phyloP scores from a whole-genome alignment of 2,888 invertebrate genomes.

The Lymantria dispar region DNA sequence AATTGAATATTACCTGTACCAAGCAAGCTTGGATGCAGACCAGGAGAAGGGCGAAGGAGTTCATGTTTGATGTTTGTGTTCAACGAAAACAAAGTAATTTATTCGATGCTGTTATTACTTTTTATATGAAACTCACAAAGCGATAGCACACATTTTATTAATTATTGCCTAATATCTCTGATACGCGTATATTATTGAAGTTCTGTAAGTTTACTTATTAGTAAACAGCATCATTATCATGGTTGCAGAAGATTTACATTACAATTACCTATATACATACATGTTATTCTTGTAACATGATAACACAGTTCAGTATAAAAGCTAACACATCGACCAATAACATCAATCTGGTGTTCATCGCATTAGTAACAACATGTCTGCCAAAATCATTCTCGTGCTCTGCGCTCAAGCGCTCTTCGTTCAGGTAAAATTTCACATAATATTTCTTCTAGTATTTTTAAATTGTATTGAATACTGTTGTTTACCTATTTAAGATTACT shows the following conservation, averaged over 20 bases:
- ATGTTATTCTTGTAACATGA: background rate
- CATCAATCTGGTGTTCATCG: background rate
- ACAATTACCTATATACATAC: background rate
- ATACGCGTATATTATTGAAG: background rate
- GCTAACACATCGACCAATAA: background rate
- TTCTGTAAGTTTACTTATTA: background rate
- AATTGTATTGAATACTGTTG: no score
- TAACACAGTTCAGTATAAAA: background rate
- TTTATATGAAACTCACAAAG: background rate
- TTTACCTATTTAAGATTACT: no score
- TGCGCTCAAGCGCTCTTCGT: conserved; percentile 32
- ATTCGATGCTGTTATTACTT: background rate
- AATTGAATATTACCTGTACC: background rate
- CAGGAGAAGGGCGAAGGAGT: conserved; percentile 19
- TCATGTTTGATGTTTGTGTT: conserved; percentile 16
- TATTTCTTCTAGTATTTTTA: no score
- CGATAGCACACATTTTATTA: background rate
- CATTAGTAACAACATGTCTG: conserved; percentile 31
- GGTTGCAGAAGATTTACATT: background rate
- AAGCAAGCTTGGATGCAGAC: conserved; percentile 24
- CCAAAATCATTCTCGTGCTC: conserved; percentile 34
- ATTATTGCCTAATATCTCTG: background rate
- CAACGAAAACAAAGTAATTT: conserved; percentile 1
- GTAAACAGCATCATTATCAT: background rate
- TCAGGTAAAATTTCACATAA: conserved; percentile 3